phyloP scores from a whole-genome alignment of 2,113 vertebrate species.

The Sisor rabdophorus region DNA sequence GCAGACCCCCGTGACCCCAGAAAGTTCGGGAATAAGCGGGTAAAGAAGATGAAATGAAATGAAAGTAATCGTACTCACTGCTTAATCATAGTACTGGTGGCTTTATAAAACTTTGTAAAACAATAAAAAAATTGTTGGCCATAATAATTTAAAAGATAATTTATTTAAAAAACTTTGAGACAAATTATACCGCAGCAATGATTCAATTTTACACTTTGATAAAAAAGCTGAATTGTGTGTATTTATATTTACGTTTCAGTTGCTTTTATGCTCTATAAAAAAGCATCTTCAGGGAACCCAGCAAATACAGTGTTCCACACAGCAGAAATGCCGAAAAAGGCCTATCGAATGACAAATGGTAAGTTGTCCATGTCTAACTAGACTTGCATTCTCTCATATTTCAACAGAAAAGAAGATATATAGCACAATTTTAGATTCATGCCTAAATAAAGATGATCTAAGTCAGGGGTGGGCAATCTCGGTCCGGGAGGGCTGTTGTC shows the following conservation, averaged over 20 bases:
- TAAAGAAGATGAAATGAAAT: too few species aligned
- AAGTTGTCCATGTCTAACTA: constrained; percentile 37
- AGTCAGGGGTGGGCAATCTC: too few species aligned
- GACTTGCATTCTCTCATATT: constrained; percentile 13
- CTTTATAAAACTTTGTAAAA: too few species aligned
- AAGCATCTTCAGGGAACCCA: constrained; percentile 55
- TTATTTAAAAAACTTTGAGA: too few species aligned
- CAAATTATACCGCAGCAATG: too few species aligned
- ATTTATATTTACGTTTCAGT: constrained; percentile 34
- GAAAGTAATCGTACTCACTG: too few species aligned
- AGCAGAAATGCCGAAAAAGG: constrained; percentile 62
- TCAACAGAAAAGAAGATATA: not conserved
- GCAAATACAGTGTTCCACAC: constrained; percentile 58
- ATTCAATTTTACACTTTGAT: not conserved
- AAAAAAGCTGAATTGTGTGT: not conserved
- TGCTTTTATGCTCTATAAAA: constrained; percentile 57
- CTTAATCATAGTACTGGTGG: too few species aligned
- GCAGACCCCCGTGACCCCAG: too few species aligned
- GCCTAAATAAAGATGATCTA: not conserved
- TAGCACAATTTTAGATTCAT: not conserved
- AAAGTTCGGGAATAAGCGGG: too few species aligned
- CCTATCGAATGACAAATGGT: constrained; percentile 64
- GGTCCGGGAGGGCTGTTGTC: too few species aligned
- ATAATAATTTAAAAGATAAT: too few species aligned
- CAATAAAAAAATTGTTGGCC: too few species aligned